phyloP scores from a whole-genome alignment of 2,113 vertebrate genomes.

The Limnothrissa miodon region DNA sequence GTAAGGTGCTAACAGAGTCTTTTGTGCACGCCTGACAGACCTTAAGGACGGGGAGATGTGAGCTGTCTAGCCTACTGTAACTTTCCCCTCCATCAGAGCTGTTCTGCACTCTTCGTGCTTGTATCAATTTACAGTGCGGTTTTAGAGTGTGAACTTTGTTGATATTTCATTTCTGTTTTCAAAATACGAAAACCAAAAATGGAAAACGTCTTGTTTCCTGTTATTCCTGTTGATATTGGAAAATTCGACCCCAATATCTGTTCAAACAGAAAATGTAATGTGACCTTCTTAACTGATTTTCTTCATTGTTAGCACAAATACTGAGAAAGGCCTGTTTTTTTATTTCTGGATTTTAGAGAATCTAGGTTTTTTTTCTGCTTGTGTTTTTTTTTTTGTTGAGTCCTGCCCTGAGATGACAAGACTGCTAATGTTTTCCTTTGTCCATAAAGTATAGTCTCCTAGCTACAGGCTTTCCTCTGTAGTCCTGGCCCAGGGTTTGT shows the following conservation, averaged over 20 bases:
- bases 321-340: too few relatives aligned
- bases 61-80: neutral
- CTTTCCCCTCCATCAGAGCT: neutral
- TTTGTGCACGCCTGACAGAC: neutral
- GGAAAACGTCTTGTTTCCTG: too few relatives aligned
- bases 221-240: too few relatives aligned
- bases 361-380: too few relatives aligned
- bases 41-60: neutral
- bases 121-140: neutral
- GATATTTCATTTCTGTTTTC: too few relatives aligned
- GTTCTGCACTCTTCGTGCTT: neutral
- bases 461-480: neutral
- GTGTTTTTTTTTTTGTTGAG: neutral
- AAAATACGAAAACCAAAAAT: too few relatives aligned
- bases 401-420: neutral
- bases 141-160: too few relatives aligned
- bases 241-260: too few relatives aligned
- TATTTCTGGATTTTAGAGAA: too few relatives aligned
- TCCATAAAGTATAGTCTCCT: neutral
- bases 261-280: too few relatives aligned
- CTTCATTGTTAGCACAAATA: too few relatives aligned
- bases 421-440: neutral
- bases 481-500: neutral
- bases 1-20: slow-evolving; percentile 16
- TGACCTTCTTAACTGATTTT: too few relatives aligned